phyloP scores from a whole-genome alignment of 1,140 invertebrate species.

The Macrobrachium nipponense region DNA sequence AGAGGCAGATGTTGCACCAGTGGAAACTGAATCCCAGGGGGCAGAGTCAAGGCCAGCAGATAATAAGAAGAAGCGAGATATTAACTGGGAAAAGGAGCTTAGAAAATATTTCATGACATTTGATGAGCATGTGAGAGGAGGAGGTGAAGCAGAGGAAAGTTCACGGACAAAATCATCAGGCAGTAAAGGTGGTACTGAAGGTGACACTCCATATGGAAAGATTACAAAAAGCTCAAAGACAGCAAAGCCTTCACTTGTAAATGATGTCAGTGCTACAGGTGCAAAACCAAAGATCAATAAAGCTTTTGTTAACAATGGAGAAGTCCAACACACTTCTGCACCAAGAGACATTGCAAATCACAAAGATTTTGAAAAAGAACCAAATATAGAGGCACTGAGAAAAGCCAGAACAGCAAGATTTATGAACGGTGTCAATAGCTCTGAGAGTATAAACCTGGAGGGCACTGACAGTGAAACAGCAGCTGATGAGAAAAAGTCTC shows the following conservation, averaged over 20 bases:
- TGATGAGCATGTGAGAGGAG: conserved; percentile 51
- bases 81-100: conserved; percentile 64
- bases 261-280: conserved; percentile 11
- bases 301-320: not conserved
- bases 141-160: conserved; percentile 39
- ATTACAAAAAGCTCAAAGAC: conserved; percentile 8
- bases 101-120: conserved; percentile 62
- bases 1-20: conserved; percentile 33
- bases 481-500: not conserved
- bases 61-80: conserved; percentile 42
- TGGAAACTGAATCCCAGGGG: conserved; percentile 27
- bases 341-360: too few species aligned
- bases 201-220: conserved; percentile 25
- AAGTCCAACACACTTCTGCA: too few species aligned
- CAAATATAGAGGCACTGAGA: conserved; percentile 36
- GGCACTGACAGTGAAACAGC: not conserved
- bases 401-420: conserved; percentile 47
- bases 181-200: not conserved
- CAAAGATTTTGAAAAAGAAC: conserved; percentile 8
- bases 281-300: conserved; percentile 46
- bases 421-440: conserved; percentile 10
- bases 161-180: not conserved
- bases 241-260: not conserved
- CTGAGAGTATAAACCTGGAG: conserved; percentile 3
- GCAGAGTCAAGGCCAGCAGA: conserved; percentile 1